phyloP scores from a whole-genome alignment of 2,888 invertebrate species.

The Epistrophella euchroma region DNA sequence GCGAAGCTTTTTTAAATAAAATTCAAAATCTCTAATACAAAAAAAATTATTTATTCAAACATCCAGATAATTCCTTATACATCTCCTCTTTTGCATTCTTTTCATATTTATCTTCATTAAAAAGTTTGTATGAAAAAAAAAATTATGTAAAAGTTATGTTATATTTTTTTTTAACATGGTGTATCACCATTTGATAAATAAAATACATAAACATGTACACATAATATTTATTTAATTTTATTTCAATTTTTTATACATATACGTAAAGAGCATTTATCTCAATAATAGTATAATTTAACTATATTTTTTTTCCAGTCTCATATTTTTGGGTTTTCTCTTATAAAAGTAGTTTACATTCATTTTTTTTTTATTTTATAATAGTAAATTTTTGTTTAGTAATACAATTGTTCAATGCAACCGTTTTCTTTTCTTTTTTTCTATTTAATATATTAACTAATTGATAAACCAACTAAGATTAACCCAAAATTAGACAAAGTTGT shows the following conservation, averaged over 20 bases:
- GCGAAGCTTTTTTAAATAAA: slow-evolving; percentile 28
- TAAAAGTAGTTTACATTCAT: slow-evolving; percentile 75
- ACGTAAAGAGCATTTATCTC: slow-evolving; percentile 72
- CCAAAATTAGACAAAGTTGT: slow-evolving; percentile 66
- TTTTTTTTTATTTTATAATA: slow-evolving; percentile 71
- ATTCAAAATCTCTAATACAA: slow-evolving; percentile 51
- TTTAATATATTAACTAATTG: slow-evolving; percentile 67
- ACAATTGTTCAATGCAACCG: slow-evolving; percentile 65
- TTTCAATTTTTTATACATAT: slow-evolving; percentile 67
- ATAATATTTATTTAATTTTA: slow-evolving; percentile 73
- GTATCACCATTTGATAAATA: slow-evolving; percentile 63
- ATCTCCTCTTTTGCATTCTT: slow-evolving; percentile 22
- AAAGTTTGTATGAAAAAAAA: slow-evolving; percentile 57
- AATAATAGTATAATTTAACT: slow-evolving; percentile 76
- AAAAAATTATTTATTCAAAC: slow-evolving; percentile 60
- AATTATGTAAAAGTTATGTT: slow-evolving; percentile 54
- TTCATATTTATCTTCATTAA: slow-evolving; percentile 53
- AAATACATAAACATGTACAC: slow-evolving; percentile 74
- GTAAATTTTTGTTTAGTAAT: slow-evolving; percentile 65
- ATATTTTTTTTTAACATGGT: slow-evolving; percentile 63
- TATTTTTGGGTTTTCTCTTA: slow-evolving; percentile 76
- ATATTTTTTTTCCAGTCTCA: slow-evolving; percentile 76
- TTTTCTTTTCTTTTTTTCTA: slow-evolving; percentile 49
- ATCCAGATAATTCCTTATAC: slow-evolving; percentile 48
- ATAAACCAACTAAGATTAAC: slow-evolving; percentile 73